These are phyloP conservation scores for Leptinotarsa peninsularis DNA, from an alignment of 2,888 invertebrate genomes.

Conservation along the genomic window DNA sequence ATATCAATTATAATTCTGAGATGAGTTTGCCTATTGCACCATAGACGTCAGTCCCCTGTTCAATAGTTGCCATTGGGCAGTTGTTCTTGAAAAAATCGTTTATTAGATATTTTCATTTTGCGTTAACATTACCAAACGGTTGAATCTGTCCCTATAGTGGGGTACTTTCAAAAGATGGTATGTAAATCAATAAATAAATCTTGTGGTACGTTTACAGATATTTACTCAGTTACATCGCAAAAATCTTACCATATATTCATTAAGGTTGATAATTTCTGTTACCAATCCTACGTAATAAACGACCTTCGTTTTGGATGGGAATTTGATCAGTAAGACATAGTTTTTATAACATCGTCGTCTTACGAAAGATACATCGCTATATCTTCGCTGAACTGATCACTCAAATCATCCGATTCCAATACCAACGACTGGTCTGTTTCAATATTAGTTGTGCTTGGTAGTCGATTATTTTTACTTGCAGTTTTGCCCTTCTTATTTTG, in stretches of 20 bases:
- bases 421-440: not conserved
- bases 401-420: not conserved
- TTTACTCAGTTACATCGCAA: not conserved
- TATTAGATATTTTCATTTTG: not conserved
- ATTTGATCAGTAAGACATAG: too few species aligned
- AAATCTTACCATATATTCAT: too few species aligned
- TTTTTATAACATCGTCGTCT: not conserved
- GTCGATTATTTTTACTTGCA: not conserved
- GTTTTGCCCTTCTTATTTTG: not conserved
- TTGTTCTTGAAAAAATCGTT: too few species aligned
- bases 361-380: not conserved
- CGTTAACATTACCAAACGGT: not conserved
- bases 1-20: not conserved
- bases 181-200: not conserved
- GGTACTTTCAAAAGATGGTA: not conserved
- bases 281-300: not conserved
- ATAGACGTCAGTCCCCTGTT: not conserved
- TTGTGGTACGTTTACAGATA: too few species aligned
- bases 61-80: not conserved
- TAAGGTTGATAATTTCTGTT: not conserved
- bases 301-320: not conserved
- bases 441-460: not conserved
- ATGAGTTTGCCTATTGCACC: not conserved
- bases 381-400: not conserved
- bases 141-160: not conserved